Evolutionary conservation across 1,140 invertebrate genomes (phyloP).

Genomic region (Bombus huntii): DNA sequence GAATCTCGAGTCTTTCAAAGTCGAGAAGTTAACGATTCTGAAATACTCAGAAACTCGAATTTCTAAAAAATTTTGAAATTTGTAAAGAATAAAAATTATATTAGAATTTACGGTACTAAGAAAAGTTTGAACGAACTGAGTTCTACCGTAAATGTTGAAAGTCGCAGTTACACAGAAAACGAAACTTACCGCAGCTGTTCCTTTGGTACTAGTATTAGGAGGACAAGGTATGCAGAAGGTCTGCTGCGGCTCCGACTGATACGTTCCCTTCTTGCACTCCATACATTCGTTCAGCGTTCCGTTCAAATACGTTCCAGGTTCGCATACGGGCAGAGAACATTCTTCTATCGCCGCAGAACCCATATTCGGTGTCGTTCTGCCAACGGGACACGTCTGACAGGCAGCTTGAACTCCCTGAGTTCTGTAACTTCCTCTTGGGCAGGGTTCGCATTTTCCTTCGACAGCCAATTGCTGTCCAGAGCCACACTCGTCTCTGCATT

Average conservation of each 20-base stretch:
- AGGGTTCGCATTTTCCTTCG: slow-evolving; percentile 96
- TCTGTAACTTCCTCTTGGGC: slow-evolving; percentile 94
- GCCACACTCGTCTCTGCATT: slow-evolving; percentile 95
- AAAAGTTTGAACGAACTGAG: no score
- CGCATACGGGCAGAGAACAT: slow-evolving; percentile 95
- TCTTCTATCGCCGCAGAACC: slow-evolving; percentile 93
- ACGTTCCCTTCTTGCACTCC: slow-evolving; percentile 95
- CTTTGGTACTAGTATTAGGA: slow-evolving; percentile 95
- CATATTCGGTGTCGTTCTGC: slow-evolving; percentile 92
- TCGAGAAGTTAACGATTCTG: no score
- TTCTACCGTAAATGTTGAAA: no score
- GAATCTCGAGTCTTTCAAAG: no score
- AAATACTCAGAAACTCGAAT: no score
- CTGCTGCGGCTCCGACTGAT: slow-evolving; percentile 95
- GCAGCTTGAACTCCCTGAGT: slow-evolving; percentile 93
- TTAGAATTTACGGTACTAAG: no score
- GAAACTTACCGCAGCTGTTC: slow-evolving; percentile 88
- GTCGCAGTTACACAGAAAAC: no score
- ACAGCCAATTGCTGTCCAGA: slow-evolving; percentile 93
- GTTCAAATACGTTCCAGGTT: slow-evolving; percentile 93
- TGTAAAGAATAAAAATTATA: no score
- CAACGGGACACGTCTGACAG: slow-evolving; percentile 94
- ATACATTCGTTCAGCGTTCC: slow-evolving; percentile 92
- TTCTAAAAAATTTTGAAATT: no score
- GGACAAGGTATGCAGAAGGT: slow-evolving; percentile 94